Percentiles rank a stretch among this genome's conserved stretches.
Evolutionary conservation across 1,140 invertebrate species (phyloP).

Genomic region (Hylaeus volcanicus): DNA sequence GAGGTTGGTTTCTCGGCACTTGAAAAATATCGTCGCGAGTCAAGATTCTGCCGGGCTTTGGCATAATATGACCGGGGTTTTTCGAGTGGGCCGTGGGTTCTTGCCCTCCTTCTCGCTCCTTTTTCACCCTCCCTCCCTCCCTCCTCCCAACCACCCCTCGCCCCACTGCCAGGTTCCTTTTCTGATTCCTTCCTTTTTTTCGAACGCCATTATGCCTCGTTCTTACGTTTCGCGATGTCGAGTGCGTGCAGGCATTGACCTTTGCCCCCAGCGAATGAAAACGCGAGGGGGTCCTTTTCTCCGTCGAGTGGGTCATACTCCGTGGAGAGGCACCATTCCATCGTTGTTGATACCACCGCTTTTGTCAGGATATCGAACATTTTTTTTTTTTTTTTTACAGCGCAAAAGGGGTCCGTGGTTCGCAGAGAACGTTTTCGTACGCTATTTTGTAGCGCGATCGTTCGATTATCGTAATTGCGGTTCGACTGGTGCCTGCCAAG

Average conservation of each 20-base stretch:
- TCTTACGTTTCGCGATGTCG: conserved; percentile 73
- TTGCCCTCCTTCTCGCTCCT: conserved; percentile 42
- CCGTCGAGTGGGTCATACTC: conserved; percentile 65
- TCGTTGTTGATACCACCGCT: conserved; percentile 45
- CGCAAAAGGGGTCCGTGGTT: neutral
- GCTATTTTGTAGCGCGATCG: conserved; percentile 17
- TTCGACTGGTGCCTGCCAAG: neutral
- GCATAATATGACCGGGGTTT: conserved; percentile 71
- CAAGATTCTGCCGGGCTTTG: conserved; percentile 69
- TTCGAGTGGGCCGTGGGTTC: conserved; percentile 61
- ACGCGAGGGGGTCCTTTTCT: conserved; percentile 65
- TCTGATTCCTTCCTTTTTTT: conserved; percentile 61
- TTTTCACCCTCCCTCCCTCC: neutral
- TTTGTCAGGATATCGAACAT: conserved; percentile 25
- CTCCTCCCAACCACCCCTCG: neutral
- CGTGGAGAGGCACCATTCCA: conserved; percentile 48
- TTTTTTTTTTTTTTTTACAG: conserved; percentile 10
- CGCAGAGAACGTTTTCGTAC: conserved; percentile 11
- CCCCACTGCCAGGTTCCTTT: conserved; percentile 5
- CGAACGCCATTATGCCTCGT: conserved; percentile 69
- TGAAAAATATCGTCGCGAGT: conserved; percentile 72
- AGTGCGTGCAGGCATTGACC: conserved; percentile 73
- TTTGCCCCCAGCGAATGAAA: conserved; percentile 69
- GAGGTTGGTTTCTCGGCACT: conserved; percentile 54
- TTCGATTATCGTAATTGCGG: neutral